These are phyloP conservation scores for Paramormyrops hopkinsi DNA, from an alignment of 2,797 vertebrate species.

Conservation along the genomic window DNA sequence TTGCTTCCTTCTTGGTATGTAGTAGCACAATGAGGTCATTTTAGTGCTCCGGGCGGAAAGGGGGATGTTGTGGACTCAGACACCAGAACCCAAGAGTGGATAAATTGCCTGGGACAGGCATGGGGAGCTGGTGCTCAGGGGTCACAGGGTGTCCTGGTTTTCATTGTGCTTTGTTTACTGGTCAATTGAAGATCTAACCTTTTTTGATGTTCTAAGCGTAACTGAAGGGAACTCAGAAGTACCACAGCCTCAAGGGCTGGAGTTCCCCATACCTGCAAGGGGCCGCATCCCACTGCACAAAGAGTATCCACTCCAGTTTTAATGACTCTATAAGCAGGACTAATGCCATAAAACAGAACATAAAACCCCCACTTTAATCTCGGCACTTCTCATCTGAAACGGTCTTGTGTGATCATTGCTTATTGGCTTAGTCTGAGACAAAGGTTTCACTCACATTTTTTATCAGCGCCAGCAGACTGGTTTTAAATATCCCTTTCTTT, in stretches of 20 bases:
- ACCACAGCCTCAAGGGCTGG: neutral
- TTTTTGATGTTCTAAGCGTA: neutral
- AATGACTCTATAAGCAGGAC: neutral
- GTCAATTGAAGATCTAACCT: neutral
- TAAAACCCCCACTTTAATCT: neutral
- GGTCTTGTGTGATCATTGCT: neutral
- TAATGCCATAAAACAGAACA: neutral
- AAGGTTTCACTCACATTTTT: neutral
- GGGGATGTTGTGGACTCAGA: neutral
- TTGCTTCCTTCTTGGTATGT: conserved; percentile 8
- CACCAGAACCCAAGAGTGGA: neutral
- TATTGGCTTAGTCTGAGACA: neutral
- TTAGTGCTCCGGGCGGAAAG: neutral
- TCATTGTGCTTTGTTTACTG: neutral
- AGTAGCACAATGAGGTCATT: conserved; percentile 6
- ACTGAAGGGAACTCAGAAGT: neutral
- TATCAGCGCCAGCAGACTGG: neutral
- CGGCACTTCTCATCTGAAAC: neutral
- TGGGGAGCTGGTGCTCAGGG: neutral
- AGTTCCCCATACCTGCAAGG: neutral
- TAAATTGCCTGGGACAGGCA: neutral
- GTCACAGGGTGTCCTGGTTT: conserved; percentile 2
- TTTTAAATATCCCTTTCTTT: neutral
- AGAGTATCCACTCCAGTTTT: neutral
- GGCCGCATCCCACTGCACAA: neutral